These are phyloP conservation scores for Mesitornis unicolor DNA, from an alignment of 2,113 vertebrate species.

Conservation along the genomic window DNA sequence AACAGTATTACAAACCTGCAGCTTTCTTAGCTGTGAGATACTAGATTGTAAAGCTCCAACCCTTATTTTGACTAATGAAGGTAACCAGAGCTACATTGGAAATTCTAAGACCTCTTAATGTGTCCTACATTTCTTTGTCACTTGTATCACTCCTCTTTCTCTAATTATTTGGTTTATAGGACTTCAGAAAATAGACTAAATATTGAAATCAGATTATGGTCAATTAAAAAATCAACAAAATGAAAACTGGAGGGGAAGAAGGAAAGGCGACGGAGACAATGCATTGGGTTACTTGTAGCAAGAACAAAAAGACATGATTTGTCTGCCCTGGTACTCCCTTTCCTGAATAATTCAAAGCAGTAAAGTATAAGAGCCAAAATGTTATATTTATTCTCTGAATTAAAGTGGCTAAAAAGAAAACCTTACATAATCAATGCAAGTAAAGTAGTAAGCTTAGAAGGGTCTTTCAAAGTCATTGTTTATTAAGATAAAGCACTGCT, in stretches of 20 bases:
- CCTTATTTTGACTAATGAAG: not conserved
- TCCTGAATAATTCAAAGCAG: slow-evolving; percentile 13
- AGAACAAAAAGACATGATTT: not conserved
- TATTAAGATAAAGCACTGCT: not conserved
- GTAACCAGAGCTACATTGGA: not conserved
- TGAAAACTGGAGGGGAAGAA: not conserved
- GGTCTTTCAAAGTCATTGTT: not conserved
- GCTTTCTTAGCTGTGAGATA: not conserved
- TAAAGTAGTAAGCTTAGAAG: not conserved
- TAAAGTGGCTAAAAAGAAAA: not conserved
- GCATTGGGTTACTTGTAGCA: not conserved
- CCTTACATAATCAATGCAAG: not conserved
- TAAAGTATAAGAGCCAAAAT: not conserved
- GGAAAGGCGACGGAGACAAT: not conserved
- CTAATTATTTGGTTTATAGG: not conserved
- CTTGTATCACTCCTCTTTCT: not conserved
- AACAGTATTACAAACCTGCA: not conserved
- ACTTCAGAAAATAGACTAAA: not conserved
- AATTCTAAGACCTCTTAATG: not conserved
- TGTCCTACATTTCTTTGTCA: not conserved
- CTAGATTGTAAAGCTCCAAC: not conserved
- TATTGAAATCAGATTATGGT: not conserved
- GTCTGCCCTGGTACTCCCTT: not conserved
- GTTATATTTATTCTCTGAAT: not conserved
- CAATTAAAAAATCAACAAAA: not conserved